A percentile compares a stretch with the other conserved stretches of the same genome.
These are phyloP conservation scores for Zonitis immaculata DNA, from an alignment of 2,888 invertebrate genomes.

Conservation along the genomic window DNA sequence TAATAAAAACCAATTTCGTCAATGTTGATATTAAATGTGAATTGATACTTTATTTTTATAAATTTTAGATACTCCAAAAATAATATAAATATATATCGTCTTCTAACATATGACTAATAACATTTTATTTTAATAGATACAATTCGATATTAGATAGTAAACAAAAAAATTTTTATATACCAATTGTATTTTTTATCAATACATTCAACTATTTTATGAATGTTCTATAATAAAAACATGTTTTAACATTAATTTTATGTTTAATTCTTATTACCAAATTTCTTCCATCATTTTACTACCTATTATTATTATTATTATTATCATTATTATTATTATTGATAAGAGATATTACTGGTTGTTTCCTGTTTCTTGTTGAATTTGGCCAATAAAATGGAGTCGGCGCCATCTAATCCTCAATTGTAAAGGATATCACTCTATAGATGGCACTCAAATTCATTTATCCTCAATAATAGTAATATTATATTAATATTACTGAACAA, in stretches of 20 bases:
- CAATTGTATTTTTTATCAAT: conserved; percentile 21
- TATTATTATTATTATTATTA: conserved; percentile 6
- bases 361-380: conserved; percentile 19
- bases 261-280: too few relatives aligned
- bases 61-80: conserved; percentile 21
- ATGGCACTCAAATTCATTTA: conserved; percentile 10
- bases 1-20: conserved; percentile 15
- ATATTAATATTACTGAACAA: not conserved
- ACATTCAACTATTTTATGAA: conserved; percentile 20
- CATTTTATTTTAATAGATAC: conserved; percentile 18
- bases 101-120: conserved; percentile 22
- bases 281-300: too few relatives aligned
- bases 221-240: conserved; percentile 15
- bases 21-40: conserved; percentile 29
- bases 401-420: conserved; percentile 3
- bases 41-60: conserved; percentile 32
- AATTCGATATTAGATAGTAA: conserved; percentile 16
- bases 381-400: conserved; percentile 20
- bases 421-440: not conserved
- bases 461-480: not conserved
- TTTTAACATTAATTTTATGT: conserved; percentile 1
- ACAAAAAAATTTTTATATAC: conserved; percentile 20
- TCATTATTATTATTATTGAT: conserved; percentile 4
- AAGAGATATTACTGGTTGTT: conserved; percentile 14
- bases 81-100: conserved; percentile 9